Evolutionary conservation across 2,888 invertebrate species (phyloP), one percentile per base, ranked within the genome.

Genomic region (Heteromyza rotundicornis): DNA sequence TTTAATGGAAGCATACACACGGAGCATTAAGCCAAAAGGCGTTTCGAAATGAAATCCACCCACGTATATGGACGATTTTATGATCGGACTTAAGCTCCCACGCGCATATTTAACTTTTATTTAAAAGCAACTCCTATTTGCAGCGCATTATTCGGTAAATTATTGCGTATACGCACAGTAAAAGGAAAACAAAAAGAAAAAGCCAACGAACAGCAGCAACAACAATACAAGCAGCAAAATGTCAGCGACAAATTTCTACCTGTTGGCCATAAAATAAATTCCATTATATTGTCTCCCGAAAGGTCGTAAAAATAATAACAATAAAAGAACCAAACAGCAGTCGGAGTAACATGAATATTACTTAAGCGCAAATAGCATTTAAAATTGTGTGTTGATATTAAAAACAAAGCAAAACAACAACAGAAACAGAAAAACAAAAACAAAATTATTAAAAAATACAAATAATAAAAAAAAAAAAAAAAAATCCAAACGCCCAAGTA

Each of bases 231-330:
- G 24, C 32, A 49, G 49, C 16, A 32, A 20, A n/a, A 32, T 49
- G 27, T 35, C 50, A 59, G 70, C 68, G 72, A 71, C 69, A 77
- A 75, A 70, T 72, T 71, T 74, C 69, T 73, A 78, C 77, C 78
- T 77, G 79, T 74, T 79, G 77, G 75, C 69, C 71, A 71, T 79
- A 77, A 79, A 78, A 76, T 73, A 74, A 71, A 73, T 76, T 71
- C 71, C 68, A 69, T 72, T 75, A 76, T 72, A 71, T 67, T 69
- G 71, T 72, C 66, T 62, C 69, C 52, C 55, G 35, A 40, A 50
- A 54, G 65, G 49, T 67, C 70, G 68, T 71, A 70, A 72, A 71
- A 72, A 73, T 74, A 77, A 76, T 76, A 74, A 75, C 73, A 73
- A 74, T 76, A 73, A 76, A 74, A 76, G 71, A 70, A 72, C 22